phyloP scores from a whole-genome alignment of 1,140 invertebrate species.

The Gonatopus flavifemur region DNA sequence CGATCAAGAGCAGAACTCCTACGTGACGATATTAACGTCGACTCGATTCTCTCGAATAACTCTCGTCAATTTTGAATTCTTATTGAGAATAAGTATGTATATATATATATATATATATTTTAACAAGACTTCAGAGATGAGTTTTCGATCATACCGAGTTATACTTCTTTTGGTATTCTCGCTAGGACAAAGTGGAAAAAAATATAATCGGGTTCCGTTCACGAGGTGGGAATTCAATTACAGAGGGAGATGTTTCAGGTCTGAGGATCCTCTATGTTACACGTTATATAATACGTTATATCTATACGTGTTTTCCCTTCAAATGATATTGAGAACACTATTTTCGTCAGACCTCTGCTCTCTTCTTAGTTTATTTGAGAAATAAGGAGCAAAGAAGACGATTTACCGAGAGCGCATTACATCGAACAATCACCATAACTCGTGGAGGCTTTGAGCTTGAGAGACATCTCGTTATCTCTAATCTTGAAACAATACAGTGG shows the following conservation, averaged over 20 bases:
- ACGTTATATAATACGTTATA: conserved; percentile 13
- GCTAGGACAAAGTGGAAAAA: too few species aligned
- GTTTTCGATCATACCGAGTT: too few species aligned
- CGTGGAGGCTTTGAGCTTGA: conserved; percentile 21
- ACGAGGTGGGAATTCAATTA: conserved; percentile 12
- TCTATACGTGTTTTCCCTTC: too few species aligned
- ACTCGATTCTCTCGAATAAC: conserved; percentile 27
- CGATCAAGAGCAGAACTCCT: conserved; percentile 18
- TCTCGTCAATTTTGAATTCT: conserved; percentile 20
- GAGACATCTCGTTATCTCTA: conserved; percentile 38
- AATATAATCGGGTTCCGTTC: not conserved
- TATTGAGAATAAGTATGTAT: not conserved
- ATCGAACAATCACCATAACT: conserved; percentile 37
- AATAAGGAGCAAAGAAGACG: conserved; percentile 10
- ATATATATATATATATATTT: too few species aligned
- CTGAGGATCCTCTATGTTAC: not conserved
- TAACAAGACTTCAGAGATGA: too few species aligned
- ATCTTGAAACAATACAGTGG: conserved; percentile 38
- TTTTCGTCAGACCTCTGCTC: too few species aligned
- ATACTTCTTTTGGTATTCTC: too few species aligned
- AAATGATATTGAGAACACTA: too few species aligned
- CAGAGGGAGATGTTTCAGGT: conserved; percentile 4
- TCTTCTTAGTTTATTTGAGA: too few species aligned
- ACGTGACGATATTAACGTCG: conserved; percentile 37
- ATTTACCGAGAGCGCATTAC: conserved; percentile 13